A percentile compares a stretch with the other conserved stretches of the same genome.
Conservation (phyloP, 2,113 vertebrate genomes). For the Perognathus longimembris region DNA sequence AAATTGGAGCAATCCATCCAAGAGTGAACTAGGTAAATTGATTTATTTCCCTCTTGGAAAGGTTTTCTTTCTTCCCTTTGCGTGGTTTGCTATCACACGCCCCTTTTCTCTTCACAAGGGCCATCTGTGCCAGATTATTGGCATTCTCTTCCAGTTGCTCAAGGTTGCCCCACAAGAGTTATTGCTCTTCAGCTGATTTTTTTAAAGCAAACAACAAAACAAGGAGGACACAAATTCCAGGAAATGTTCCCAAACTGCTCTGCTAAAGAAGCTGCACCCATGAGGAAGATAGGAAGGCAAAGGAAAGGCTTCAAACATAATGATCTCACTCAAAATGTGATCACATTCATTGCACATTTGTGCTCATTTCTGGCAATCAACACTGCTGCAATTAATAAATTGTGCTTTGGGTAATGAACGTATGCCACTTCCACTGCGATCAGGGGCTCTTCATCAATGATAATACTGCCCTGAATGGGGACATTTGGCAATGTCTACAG, state of each 20-base stretch:
- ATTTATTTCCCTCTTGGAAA: not conserved
- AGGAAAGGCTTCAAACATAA: not conserved
- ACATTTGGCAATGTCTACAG: not conserved
- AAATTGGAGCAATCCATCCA: not conserved
- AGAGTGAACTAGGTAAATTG: not conserved
- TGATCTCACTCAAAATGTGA: not conserved
- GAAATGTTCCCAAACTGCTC: not conserved
- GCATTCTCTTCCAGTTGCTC: not conserved
- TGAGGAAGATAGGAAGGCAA: not conserved
- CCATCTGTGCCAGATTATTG: not conserved
- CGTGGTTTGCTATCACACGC: not conserved
- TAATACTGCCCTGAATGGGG: not conserved
- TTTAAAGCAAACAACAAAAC: conserved; percentile 24
- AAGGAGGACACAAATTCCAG: not conserved
- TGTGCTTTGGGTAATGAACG: not conserved
- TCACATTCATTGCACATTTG: conserved; percentile 34
- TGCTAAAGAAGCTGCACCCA: not conserved
- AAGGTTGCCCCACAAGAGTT: not conserved
- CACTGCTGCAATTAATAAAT: not conserved
- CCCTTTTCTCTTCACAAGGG: not conserved
- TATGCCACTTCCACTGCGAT: not conserved
- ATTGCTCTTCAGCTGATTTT: not conserved
- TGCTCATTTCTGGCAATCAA: conserved; percentile 18
- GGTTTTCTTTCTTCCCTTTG: not conserved
- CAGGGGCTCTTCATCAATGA: not conserved